Evolutionary conservation across 2,113 vertebrate species (phyloP), one percentile per base, ranked within the genome.

Genomic region (Triplophysa rosa): DNA sequence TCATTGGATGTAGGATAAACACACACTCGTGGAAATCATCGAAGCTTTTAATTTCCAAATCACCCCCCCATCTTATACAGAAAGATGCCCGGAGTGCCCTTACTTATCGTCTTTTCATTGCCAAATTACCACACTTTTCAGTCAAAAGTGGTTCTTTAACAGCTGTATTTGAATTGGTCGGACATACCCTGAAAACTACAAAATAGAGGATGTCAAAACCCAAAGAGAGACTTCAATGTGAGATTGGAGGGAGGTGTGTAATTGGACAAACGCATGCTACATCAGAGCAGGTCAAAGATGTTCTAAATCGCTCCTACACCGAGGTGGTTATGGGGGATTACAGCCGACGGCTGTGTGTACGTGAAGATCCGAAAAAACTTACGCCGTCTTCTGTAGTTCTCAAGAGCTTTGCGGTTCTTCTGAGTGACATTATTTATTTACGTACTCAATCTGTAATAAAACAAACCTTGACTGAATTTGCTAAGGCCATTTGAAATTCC

Each of bases 341-440:
- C 21, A 47, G 71, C 24, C 71, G 26, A 24, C 71, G 8, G 40
- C 40, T 74, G 72, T 40, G 49, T 45, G n/a, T 65, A 65, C 61
- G 13, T 10, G 8, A 58, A 58, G 37, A 67, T 29, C 21, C 33
- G 47, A 67, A 37, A 8, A 11, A 11, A 12, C 42, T 40, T 40
- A 40, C 37, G 62, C 62, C 17, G 14, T 42, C 62, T 77, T 56
- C 21, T 66, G 74, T 66, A 37, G 47, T 77, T 77, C 74, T 65
- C 62, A 0, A 58, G 45, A 77, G 75, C 75, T 77, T 79, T 84
- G 82, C 87, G 17, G 16, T 62, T 45, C 9, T 37, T 45, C 19
- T 74, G 58, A 74, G 72, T 24, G 72, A 63, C 82, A 78, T 86
- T 77, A 87, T 88, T 90, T 91, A 89, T 90, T 89, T 87, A 85